Evolutionary conservation across 2,888 invertebrate genomes (phyloP), one percentile per base, ranked within the genome.

Genomic region (Cerastis leucographa): DNA sequence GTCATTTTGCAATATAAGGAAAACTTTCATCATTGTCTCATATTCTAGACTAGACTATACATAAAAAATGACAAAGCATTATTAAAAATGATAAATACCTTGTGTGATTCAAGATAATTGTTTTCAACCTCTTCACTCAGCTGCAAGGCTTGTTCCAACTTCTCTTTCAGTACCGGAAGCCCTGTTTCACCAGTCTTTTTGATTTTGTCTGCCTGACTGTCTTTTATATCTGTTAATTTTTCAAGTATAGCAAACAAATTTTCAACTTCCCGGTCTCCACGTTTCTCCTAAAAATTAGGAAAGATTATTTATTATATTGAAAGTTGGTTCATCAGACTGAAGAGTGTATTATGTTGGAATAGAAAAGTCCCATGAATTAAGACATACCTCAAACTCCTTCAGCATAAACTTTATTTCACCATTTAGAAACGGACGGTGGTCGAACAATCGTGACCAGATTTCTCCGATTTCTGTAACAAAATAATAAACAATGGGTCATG

Each of bases 361-460:
- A 54, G 11, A n/a, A 42, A 3, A 42, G 17, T 4, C 8, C 46
- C 62, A 29, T 59, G 35, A 82, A 56, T 0, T 56, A 44, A 35
- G 80, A 42, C 89, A 94, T 96, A 98, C 98, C 97, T 99, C 99
- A 95, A 99, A 99, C 93, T 99, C 98, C 87, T 98, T 98, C 9
- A 99, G 93, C 95, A 98, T 98, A 93, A 97, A 98, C 87, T 98
- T 98, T 85, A 99, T 98, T 97, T 99, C 99, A 75, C 99, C 98
- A 94, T 97, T 98, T 78, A 99, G 93, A 93, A 99, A 98, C 54
- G 98, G 98, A 84, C 98, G 97, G 91, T 99, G 99, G 94, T 99
- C 98, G 95, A 99, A 98, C 78, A 99, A 96, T 91, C 99, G 97
- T 89, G 97, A 97, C 97, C 98, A 98, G 93, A 99, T 97, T 95